Base-by-base conservation (phyloP, 2,888 invertebrate species). In the Piscicola geometra region DNA sequence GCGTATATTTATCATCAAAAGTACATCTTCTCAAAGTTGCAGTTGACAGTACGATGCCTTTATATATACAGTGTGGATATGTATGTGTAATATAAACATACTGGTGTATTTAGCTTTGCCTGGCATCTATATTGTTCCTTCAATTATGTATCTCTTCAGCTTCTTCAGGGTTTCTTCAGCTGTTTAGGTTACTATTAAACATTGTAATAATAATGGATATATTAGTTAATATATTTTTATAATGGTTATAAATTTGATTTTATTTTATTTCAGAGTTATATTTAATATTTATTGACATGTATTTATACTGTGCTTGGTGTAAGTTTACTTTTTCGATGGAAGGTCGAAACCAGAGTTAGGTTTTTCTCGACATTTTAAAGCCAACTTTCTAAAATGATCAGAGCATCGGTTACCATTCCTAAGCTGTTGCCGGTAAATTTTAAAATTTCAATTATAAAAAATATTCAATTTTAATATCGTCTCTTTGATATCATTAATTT, bases 301-400 rank as follows among this genome's bases (percentile, higher is more conserved):
- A 18, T 21, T 56, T 5, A 56, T 56, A 25, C 25, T 56, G 9
- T 3, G 60, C n/a, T 56, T 56, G 12, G 60, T 56, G 60, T 56
- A 56, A 56, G 60, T 56, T 56, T 25, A 21, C 60, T 56, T 56
- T 56, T 56, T 56, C n/a, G n/a, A 56, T 56, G 60, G 60, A 56
- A 56, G 60, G 60, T 56, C 60, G 60, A 56, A 3, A 25, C n/a
- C n/a, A 21, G 60, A 21, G 3, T 56, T 56, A 56, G 25, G n/a
- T 3, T 25, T 25, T 25, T 56, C n/a, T 56, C n/a, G 60, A 18
- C 25, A n/a, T 25, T 15, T 56, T 25, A 3, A 56, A 56, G 3
- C 25, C n/a, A 56, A 56, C 60, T 56, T 18, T 56, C n/a, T 9
- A 56, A 56, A 25, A 56, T 56, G 60, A 18, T 56, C 12, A 56